Conservation (phyloP, 2,113 vertebrate species). For the Petromus typicus region DNA sequence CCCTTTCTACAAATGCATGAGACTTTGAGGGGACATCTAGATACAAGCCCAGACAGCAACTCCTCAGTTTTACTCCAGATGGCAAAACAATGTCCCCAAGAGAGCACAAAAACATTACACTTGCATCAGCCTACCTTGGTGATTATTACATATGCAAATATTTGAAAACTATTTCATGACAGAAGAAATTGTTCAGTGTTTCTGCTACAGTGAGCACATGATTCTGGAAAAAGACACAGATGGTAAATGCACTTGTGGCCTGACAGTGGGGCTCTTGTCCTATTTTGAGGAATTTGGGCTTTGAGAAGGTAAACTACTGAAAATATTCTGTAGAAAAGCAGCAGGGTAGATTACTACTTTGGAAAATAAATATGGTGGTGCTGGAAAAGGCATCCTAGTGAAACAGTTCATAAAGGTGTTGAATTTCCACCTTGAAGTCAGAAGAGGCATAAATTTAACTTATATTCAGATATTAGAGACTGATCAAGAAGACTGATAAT, state of each 20-base stretch:
- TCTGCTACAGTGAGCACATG: too few species aligned
- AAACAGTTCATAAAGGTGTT: not conserved
- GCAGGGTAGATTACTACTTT: not conserved
- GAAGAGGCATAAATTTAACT: not conserved
- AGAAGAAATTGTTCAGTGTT: not conserved
- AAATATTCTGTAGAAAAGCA: not conserved
- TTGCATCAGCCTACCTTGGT: not conserved
- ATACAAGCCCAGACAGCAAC: too few species aligned
- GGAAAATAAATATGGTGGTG: not conserved
- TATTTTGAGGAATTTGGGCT: not conserved
- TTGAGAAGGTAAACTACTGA: not conserved
- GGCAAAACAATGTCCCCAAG: not conserved
- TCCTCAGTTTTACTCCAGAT: not conserved
- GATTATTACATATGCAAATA: not conserved
- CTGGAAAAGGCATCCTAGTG: not conserved
- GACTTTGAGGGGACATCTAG: too few species aligned
- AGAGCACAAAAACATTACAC: not conserved
- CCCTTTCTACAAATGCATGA: too few species aligned
- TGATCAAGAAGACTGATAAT: not conserved
- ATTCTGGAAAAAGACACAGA: not conserved
- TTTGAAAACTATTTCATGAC: not conserved
- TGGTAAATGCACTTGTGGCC: not conserved
- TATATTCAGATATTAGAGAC: not conserved
- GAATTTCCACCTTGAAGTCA: not conserved
- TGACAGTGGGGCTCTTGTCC: not conserved